Conservation (phyloP, 2,113 vertebrate genomes). For the Microtus ochrogaster region DNA sequence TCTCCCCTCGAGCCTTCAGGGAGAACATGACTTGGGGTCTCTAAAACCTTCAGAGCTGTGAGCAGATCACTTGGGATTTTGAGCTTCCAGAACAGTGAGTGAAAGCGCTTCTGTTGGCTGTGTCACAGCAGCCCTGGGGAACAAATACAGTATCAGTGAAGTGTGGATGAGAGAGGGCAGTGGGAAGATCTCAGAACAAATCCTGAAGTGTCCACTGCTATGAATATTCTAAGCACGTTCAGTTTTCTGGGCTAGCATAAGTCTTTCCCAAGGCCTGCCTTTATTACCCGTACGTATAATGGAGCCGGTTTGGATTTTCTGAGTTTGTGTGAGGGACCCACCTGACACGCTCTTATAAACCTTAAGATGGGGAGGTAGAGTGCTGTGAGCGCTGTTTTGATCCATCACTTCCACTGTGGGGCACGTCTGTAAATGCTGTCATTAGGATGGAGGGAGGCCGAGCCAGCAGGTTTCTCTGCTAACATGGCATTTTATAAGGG, state of each 20-base stretch:
- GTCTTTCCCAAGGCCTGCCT: neutral
- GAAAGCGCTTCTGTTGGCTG: neutral
- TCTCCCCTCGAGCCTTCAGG: neutral
- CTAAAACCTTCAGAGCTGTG: neutral
- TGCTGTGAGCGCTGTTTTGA: too few relatives aligned
- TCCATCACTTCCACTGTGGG: too few relatives aligned
- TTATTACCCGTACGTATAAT: too few relatives aligned
- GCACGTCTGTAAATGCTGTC: neutral
- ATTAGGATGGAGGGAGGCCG: neutral
- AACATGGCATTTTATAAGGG: too few relatives aligned
- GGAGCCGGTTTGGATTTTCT: neutral
- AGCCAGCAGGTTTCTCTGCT: neutral
- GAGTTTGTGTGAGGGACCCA: neutral
- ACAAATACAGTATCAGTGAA: neutral
- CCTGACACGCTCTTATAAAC: neutral
- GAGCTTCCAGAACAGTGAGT: neutral
- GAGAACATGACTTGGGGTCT: neutral
- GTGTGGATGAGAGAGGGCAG: neutral
- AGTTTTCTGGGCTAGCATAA: neutral
- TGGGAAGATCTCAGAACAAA: neutral
- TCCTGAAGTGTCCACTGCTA: neutral
- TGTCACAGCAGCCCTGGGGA: neutral
- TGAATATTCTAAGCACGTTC: neutral
- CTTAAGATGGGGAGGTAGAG: neutral
- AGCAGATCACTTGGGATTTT: neutral